Base-by-base conservation (phyloP, 1,140 invertebrate genomes). In the Lasaia peninsularis region DNA sequence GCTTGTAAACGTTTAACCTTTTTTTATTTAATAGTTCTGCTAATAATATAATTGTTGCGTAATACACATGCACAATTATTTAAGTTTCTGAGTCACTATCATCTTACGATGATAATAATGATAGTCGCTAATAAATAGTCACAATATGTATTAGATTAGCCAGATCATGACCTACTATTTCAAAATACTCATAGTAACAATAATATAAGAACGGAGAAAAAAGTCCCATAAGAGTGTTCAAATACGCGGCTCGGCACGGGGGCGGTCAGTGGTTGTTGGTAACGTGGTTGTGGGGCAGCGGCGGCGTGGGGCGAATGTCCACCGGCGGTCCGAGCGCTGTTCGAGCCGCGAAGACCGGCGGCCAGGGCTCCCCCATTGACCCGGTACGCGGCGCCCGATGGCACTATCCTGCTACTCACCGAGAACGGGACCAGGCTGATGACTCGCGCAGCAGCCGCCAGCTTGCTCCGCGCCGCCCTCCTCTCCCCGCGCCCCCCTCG, bases 351-450 rank as follows among this genome's bases (percentile, higher is more conserved):
- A 54, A 67, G 73, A 62, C 69, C 74, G 52, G 60, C 73, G 40
- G 68, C 75, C 44, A 68, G 75, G 33, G 78, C 77, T 24, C 80
- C 81, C 18, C 71, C 86, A 32, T 74, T 88, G 62, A 89, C 85
- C 20, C 82, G 87, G 57, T 89, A 89, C 75, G 79, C 88, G 33
- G 84, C 87, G 52, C 78, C 87, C 21, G 87, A 90, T 65, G 89
- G 89, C 73, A 86, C 86, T 64, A 84, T 89, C 72, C 80, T 90
- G 71, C 80, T 90, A 57, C 84, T 90, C 73, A 88, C 89, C 64
- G 87, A 89, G 74, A 90, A 90, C 61, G 89, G 89, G 60, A 90
- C 89, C 34, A 69, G 88, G 67, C 86, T 90, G 80, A 84, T 90
- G 78, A 89, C 86, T 2, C 80, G 85, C 56, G 82, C 86, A 54